Evolutionary conservation across 1,140 invertebrate genomes (phyloP).

Genomic region (Trichomalopsis sarcophagae): DNA sequence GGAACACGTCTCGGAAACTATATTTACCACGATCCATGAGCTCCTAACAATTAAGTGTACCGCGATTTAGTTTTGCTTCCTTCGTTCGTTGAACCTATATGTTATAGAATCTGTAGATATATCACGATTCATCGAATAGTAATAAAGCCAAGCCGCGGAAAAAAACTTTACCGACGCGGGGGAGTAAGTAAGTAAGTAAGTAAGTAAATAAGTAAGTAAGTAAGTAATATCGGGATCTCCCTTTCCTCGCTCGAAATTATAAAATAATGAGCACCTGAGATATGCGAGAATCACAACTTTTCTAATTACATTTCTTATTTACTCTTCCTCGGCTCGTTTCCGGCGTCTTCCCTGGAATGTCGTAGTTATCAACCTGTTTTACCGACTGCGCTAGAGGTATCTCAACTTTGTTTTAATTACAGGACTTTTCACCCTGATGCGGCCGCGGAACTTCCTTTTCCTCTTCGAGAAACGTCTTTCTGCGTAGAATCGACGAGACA

Average conservation of each 20-base stretch:
- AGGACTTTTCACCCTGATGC: no score
- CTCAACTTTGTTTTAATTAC: no score
- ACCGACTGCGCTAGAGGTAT: neutral
- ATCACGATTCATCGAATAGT: neutral
- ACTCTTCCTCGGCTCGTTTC: neutral
- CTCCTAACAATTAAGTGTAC: conserved; percentile 10
- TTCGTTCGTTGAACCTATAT: neutral
- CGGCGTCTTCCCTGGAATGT: conserved; percentile 15
- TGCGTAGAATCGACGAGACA: neutral
- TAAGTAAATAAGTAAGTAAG: neutral
- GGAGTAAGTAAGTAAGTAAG: neutral
- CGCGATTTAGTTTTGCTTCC: neutral
- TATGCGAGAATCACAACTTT: conserved; percentile 8
- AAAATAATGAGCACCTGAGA: conserved; percentile 20
- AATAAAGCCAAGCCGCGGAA: neutral
- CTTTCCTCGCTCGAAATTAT: neutral
- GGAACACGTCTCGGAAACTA: neutral
- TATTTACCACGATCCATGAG: neutral
- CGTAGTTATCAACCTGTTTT: neutral
- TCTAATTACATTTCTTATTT: conserved; percentile 21
- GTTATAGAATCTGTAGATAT: neutral
- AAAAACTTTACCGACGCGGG: neutral
- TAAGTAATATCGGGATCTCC: neutral
- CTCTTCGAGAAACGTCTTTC: neutral
- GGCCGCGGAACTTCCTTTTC: neutral